Evolutionary conservation across 2,113 vertebrate genomes (phyloP), one percentile per base, ranked within the genome.

Genomic region (Salvelinus sp.): DNA sequence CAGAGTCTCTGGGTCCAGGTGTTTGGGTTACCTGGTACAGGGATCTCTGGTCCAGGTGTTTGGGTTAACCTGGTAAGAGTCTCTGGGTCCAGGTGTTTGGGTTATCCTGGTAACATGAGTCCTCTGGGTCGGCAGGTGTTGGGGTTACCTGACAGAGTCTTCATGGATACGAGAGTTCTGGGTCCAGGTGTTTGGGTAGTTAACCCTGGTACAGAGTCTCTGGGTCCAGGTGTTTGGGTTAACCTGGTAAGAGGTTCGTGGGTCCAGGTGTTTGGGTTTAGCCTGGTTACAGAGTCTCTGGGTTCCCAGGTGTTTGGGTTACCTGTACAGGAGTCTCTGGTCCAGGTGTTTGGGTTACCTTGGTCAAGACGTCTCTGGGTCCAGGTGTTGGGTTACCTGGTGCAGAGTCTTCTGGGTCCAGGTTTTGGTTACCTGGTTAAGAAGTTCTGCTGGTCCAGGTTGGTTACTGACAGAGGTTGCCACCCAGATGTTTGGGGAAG

Each of bases 401-500:
- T 30, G 5, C 0, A 38, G 6, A 38, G 6, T 1, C 0, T 38
- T 38, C 33, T 38, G 33, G 1, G 33, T 6, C 0, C 33, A 38
- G 33, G 33, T 6, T 6, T 54, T n/a, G 20, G 60, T 79, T 93
- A 99, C 98, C 97, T 96, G 86, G 96, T 95, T 62, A 97, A 99
- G 7, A 99, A 94, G 69, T 98, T 96, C 0, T 96, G 94, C n/a
- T n/a, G 0, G 98, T 98, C 98, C 98, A 99, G 30, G 97, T n/a
- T n/a, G n/a, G n/a, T n/a, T n/a, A n/a, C n/a, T n/a, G n/a, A n/a
- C n/a, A n/a, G n/a, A n/a, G n/a, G n/a, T n/a, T n/a, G n/a, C n/a
- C n/a, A n/a, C n/a, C n/a, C n/a, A n/a, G 71, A 96, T 92, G 85
- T 99, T 99, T 99, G 63, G 98, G 97, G 77, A 98, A 99, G 25